Evolutionary conservation across 2,888 invertebrate genomes (phyloP).

Genomic region (Falcaria lacertinaria): DNA sequence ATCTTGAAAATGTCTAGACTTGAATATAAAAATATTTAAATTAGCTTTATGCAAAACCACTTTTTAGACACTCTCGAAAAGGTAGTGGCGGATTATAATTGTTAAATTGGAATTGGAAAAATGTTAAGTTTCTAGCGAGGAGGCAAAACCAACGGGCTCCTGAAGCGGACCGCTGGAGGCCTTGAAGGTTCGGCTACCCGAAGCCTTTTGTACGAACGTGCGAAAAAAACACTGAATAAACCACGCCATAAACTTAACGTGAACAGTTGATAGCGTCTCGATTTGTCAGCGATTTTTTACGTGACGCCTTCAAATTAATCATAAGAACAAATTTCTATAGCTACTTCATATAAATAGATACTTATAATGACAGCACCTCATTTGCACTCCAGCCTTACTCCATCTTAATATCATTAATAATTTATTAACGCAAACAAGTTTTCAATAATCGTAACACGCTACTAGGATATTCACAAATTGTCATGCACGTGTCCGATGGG

Average conservation of each 20-base stretch:
- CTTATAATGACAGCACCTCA: neutral
- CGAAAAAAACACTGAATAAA: slow-evolving; percentile 52
- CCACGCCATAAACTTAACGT: slow-evolving; percentile 39
- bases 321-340: slow-evolving; percentile 39
- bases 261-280: slow-evolving; percentile 52
- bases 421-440: neutral
- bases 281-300: slow-evolving; percentile 68
- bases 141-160: slow-evolving; percentile 37
- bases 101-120: slow-evolving; percentile 16
- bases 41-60: slow-evolving; percentile 33
- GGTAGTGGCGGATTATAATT: slow-evolving; percentile 20
- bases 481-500: neutral
- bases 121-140: slow-evolving; percentile 18
- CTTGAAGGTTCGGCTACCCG: slow-evolving; percentile 71
- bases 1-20: slow-evolving; percentile 33
- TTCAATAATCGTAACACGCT: neutral
- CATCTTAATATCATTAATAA: neutral
- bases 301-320: slow-evolving; percentile 58
- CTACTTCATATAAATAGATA: neutral
- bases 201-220: slow-evolving; percentile 50
- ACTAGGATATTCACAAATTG: neutral
- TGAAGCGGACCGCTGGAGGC: slow-evolving; percentile 62
- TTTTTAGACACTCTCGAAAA: slow-evolving; percentile 20
- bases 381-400: neutral
- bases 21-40: slow-evolving; percentile 42